phyloP scores from a whole-genome alignment of 2,888 invertebrate genomes.

The Caenorhabditis sulstoni region DNA sequence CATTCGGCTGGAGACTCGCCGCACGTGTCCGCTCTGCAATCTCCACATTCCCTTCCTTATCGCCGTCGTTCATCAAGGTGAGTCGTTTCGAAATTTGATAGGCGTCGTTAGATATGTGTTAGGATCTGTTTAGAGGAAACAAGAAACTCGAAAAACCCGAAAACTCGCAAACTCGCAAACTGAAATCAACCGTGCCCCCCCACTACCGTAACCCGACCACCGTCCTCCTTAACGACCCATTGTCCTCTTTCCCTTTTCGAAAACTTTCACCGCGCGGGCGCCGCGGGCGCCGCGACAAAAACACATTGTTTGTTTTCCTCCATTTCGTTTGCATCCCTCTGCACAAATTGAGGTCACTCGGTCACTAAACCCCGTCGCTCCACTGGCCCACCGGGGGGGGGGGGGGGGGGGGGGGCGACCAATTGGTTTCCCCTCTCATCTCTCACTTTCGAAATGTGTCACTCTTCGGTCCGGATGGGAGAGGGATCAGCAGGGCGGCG shows the following conservation, averaged over 20 bases:
- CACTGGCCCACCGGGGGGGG: too few species aligned
- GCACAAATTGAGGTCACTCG: conserved; percentile 62
- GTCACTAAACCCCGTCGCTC: conserved; percentile 47
- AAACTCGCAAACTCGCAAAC: background rate
- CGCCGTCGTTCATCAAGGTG: conserved; percentile 66
- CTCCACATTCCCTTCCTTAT: conserved; percentile 67
- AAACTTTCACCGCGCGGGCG: too few species aligned
- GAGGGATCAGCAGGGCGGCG: background rate
- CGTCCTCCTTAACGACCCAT: conserved; percentile 6
- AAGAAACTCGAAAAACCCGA: background rate
- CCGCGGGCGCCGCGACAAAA: background rate
- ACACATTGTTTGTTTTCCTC: conserved; percentile 38
- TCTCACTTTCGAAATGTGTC: conserved; percentile 22
- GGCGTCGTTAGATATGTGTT: conserved; percentile 25
- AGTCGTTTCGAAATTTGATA: conserved; percentile 26
- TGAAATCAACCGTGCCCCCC: background rate
- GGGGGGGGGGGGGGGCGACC: conserved; percentile 17
- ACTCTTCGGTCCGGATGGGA: too few species aligned
- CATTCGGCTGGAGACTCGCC: conserved; percentile 47
- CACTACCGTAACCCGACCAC: background rate
- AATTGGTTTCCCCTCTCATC: conserved; percentile 34
- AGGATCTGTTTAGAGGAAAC: too few species aligned
- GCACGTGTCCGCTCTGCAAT: conserved; percentile 62
- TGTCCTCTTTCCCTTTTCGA: background rate
- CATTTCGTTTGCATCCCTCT: conserved; percentile 37